Percentiles rank a stretch among this genome's conserved stretches.
phyloP scores from a whole-genome alignment of 2,888 invertebrate genomes.

The Drosophila seclusa region DNA sequence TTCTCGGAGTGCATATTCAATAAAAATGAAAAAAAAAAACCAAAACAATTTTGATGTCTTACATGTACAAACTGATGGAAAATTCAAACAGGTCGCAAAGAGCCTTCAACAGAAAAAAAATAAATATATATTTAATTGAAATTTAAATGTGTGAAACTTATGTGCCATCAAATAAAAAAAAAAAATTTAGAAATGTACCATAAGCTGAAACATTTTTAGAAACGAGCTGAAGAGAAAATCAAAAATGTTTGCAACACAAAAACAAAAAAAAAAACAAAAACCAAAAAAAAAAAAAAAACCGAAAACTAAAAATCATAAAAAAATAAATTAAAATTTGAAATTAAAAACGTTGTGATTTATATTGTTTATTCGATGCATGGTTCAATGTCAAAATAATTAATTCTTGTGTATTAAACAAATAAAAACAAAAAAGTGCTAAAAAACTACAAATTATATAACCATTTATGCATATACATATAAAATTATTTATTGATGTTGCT shows the following conservation, averaged over 20 bases:
- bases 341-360: slow-evolving; percentile 75
- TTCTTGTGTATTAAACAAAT: slow-evolving; percentile 40
- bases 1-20: slow-evolving; percentile 47
- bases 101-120: slow-evolving; percentile 39
- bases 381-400: slow-evolving; percentile 62
- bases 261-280: not conserved
- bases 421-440: slow-evolving; percentile 38
- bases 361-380: slow-evolving; percentile 72
- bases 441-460: slow-evolving; percentile 29
- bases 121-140: slow-evolving; percentile 20
- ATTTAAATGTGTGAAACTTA: slow-evolving; percentile 64
- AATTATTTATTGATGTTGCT: slow-evolving; percentile 67
- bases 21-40: slow-evolving; percentile 21
- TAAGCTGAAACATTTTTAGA: slow-evolving; percentile 45
- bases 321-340: slow-evolving; percentile 46
- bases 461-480: slow-evolving; percentile 35
- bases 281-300: not conserved
- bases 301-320: slow-evolving; percentile 14
- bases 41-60: slow-evolving; percentile 33
- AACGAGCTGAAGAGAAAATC: slow-evolving; percentile 39
- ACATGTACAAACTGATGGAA: slow-evolving; percentile 42
- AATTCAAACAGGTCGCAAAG: slow-evolving; percentile 50
- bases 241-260: slow-evolving; percentile 31
- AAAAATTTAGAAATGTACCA: slow-evolving; percentile 20
- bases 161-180: slow-evolving; percentile 63